Conservation (phyloP, 2,797 vertebrate species). For the Kryptopterus vitreolus region DNA sequence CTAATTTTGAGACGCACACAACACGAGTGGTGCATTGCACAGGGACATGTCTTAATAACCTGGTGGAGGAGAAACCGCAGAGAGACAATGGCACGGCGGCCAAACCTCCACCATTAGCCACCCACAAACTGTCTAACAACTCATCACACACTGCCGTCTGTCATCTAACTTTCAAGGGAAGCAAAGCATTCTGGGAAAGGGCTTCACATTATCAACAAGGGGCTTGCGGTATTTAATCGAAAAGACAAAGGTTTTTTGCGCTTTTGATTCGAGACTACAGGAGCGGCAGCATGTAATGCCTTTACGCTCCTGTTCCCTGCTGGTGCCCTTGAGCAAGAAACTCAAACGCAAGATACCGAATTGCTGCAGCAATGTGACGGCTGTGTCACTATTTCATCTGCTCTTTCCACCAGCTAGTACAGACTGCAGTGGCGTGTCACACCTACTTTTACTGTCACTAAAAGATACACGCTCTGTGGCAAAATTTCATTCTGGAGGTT, state of each 20-base stretch:
- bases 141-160: slow-evolving; percentile 16
- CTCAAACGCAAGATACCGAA: slow-evolving; percentile 25
- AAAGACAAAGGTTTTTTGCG: neutral
- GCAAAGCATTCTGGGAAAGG: neutral
- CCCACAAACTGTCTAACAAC: neutral
- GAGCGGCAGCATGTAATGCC: slow-evolving; percentile 10
- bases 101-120: neutral
- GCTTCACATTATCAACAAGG: slow-evolving; percentile 8
- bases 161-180: neutral
- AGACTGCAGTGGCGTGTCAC: slow-evolving; percentile 13
- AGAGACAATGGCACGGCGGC: slow-evolving; percentile 5
- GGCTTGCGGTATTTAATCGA: slow-evolving; percentile 6
- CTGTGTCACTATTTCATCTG: slow-evolving; percentile 15
- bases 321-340: slow-evolving; percentile 37
- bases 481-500: neutral
- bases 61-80: slow-evolving; percentile 17
- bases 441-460: slow-evolving; percentile 15
- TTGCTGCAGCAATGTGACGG: slow-evolving; percentile 20
- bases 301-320: slow-evolving; percentile 30
- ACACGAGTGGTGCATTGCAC: slow-evolving; percentile 38
- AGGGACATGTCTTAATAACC: slow-evolving; percentile 39
- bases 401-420: neutral
- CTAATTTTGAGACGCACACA: slow-evolving; percentile 42
- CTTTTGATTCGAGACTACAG: slow-evolving; percentile 12
- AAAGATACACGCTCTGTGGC: slow-evolving; percentile 9